phyloP scores from a whole-genome alignment of 2,797 vertebrate species.

The Microctenopoma lineatum region DNA sequence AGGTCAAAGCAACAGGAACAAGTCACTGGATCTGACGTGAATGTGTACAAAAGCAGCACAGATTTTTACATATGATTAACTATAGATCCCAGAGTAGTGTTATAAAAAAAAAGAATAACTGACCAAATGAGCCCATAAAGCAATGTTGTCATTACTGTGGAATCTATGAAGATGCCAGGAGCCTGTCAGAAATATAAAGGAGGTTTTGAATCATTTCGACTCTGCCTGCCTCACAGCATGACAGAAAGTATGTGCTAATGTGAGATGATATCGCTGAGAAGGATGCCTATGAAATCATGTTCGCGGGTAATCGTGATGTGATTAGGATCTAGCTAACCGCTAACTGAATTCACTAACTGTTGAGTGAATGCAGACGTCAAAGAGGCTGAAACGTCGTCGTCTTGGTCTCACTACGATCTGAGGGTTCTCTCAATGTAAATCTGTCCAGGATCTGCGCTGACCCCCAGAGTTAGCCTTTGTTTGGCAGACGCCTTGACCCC shows the following conservation, averaged over 20 bases:
- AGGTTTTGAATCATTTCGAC: slow-evolving; percentile 69
- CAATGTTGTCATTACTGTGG: slow-evolving; percentile 74
- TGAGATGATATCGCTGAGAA: slow-evolving; percentile 37
- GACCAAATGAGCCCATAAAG: slow-evolving; percentile 65
- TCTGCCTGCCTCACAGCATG: slow-evolving; percentile 55
- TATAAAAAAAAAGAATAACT: slow-evolving; percentile 60
- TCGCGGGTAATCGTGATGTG: neutral
- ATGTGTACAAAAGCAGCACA: slow-evolving; percentile 42
- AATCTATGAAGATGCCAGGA: slow-evolving; percentile 78
- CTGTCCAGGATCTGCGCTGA: slow-evolving; percentile 74
- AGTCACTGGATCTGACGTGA: slow-evolving; percentile 65
- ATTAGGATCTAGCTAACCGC: slow-evolving; percentile 12
- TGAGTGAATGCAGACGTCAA: slow-evolving; percentile 36
- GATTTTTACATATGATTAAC: slow-evolving; percentile 47
- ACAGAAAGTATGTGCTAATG: slow-evolving; percentile 63
- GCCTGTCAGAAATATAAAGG: slow-evolving; percentile 74
- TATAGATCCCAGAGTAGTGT: slow-evolving; percentile 44
- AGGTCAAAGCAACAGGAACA: slow-evolving; percentile 77
- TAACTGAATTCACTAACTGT: slow-evolving; percentile 40
- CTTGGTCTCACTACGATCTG: slow-evolving; percentile 35
- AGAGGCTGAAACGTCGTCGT: slow-evolving; percentile 35
- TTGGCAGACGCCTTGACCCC: slow-evolving; percentile 80
- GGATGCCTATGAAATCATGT: slow-evolving; percentile 1
- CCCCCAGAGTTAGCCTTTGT: slow-evolving; percentile 81
- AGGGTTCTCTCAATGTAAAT: slow-evolving; percentile 69